Evolutionary conservation across 2,888 invertebrate species (phyloP).

Genomic region (Noctua pronuba): DNA sequence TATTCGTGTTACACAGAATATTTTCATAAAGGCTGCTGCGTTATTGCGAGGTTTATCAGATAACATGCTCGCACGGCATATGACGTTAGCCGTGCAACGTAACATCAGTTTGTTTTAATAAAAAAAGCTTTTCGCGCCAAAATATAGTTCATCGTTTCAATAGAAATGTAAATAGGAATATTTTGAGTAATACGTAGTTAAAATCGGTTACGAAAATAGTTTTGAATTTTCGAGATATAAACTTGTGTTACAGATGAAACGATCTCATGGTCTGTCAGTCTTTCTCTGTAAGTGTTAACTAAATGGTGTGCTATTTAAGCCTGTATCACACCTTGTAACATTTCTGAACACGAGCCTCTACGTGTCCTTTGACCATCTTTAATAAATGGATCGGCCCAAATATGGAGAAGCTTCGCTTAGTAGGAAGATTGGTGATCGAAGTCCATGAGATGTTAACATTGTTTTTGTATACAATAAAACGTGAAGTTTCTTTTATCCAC

Average conservation of each 20-base stretch:
- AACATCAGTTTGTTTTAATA: constrained; percentile 37
- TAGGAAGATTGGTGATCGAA: not conserved
- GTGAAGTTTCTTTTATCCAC: not conserved
- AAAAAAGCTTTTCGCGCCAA: constrained; percentile 31
- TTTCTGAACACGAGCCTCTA: not conserved
- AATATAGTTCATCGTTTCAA: constrained; percentile 29
- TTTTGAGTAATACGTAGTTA: not conserved
- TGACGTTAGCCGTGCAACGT: constrained; percentile 45
- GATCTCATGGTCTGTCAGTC: not conserved
- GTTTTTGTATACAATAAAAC: too few species aligned
- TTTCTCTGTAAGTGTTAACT: not conserved
- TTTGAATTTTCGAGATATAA: not conserved
- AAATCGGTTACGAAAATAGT: not conserved
- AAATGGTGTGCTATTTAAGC: not conserved
- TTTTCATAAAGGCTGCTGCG: constrained; percentile 24
- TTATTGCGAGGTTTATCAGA: constrained; percentile 50
- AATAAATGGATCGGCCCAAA: not conserved
- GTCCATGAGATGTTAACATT: too few species aligned
- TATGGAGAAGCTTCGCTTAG: not conserved
- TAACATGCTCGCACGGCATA: constrained; percentile 36
- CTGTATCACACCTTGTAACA: not conserved
- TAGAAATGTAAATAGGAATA: constrained; percentile 1
- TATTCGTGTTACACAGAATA: constrained; percentile 6
- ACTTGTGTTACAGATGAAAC: too few species aligned
- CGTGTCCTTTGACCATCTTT: not conserved